phyloP scores from a whole-genome alignment of 2,113 vertebrate species.

The Genyomyrus donnyi region DNA sequence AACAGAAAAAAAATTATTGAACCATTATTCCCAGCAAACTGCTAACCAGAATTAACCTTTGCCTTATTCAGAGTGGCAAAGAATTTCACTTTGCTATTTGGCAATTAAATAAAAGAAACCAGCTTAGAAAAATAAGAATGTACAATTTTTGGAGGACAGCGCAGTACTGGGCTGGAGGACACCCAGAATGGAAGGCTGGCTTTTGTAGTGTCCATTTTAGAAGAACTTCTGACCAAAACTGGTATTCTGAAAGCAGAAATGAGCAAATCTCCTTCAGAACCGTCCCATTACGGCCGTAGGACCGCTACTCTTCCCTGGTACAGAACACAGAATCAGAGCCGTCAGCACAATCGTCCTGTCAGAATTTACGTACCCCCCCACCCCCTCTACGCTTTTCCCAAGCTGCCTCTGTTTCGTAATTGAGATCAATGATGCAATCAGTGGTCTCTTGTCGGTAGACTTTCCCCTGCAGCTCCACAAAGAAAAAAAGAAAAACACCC shows the following conservation, averaged over 20 bases:
- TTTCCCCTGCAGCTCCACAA: neutral
- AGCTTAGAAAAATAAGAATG: neutral
- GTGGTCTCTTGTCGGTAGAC: neutral
- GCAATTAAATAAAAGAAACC: neutral
- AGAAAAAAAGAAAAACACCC: neutral
- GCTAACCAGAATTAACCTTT: constrained; percentile 1
- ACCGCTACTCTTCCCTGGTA: neutral
- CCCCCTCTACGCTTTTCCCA: neutral
- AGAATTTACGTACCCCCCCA: neutral
- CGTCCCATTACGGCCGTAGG: neutral
- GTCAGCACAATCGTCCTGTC: constrained; percentile 14
- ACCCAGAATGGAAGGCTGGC: neutral
- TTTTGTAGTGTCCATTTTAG: neutral
- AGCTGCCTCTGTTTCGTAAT: constrained; percentile 10
- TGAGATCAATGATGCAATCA: constrained; percentile 29
- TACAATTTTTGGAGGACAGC: neutral
- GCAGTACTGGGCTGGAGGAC: neutral
- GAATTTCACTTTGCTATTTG: neutral
- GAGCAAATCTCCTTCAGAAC: neutral
- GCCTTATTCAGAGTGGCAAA: neutral
- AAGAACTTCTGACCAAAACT: neutral
- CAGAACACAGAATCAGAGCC: neutral
- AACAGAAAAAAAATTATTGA: neutral
- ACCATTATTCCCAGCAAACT: neutral
- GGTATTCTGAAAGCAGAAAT: neutral